Percentiles rank a stretch among this genome's conserved stretches.
Conservation (phyloP, 2,888 invertebrate genomes). For the Iphiclides podalirius region DNA sequence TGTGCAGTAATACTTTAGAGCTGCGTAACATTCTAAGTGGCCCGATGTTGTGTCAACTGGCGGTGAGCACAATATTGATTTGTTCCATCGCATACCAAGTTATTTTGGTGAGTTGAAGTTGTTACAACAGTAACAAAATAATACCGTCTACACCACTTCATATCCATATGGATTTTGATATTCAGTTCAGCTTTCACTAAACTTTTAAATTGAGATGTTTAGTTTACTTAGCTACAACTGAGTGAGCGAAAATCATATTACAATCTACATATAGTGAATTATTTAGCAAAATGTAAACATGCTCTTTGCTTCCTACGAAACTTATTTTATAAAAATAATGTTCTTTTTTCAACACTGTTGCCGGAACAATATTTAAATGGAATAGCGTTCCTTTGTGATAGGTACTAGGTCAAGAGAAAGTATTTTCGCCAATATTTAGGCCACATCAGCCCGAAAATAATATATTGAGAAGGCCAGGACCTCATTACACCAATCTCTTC, state of each 20-base stretch:
- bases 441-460: background rate
- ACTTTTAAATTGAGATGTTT: no score
- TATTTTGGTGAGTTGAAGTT: slow-evolving; percentile 52
- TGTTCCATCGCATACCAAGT: slow-evolving; percentile 65
- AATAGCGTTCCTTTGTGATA: background rate
- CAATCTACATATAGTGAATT: no score
- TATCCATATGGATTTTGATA: no score
- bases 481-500: background rate
- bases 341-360: no score
- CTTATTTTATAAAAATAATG: no score
- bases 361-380: no score
- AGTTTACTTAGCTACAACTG: no score
- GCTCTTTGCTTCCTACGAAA: no score
- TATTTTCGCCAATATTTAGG: background rate
- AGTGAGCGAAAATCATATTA: no score
- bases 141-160: no score
- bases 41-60: slow-evolving; percentile 64
- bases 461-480: background rate
- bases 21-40: slow-evolving; percentile 51
- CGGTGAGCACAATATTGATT: slow-evolving; percentile 57
- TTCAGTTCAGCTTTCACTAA: no score
- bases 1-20: slow-evolving; percentile 46
- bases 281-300: no score
- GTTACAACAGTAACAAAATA: background rate
- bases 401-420: background rate